Percentiles rank a stretch among this genome's conserved stretches.
Conservation (phyloP, 2,888 invertebrate species). For the Galeopsomyia nigrocyanea region DNA sequence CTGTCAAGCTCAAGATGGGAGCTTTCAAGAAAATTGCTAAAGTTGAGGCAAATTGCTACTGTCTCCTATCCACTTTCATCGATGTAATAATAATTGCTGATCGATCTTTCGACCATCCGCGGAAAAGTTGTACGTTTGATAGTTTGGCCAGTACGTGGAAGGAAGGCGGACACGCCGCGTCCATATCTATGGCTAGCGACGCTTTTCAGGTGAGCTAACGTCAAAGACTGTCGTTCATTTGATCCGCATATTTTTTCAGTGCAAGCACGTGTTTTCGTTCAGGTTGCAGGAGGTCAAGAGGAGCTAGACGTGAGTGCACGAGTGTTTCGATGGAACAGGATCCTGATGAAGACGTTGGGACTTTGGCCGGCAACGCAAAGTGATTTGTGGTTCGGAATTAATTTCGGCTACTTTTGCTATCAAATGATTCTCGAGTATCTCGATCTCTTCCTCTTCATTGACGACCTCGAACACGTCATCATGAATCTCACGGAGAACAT, state of each 20-base stretch:
- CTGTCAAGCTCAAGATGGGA: too few species aligned
- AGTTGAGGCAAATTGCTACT: constrained; percentile 8
- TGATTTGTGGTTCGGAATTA: constrained; percentile 52
- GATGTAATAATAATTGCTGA: constrained; percentile 3
- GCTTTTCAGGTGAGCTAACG: too few species aligned
- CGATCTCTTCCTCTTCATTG: constrained; percentile 55
- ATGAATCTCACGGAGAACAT: constrained; percentile 59
- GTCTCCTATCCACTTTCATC: background rate
- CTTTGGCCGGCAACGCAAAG: constrained; percentile 56
- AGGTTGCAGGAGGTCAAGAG: constrained; percentile 46
- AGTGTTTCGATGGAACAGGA: constrained; percentile 55
- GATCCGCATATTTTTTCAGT: background rate
- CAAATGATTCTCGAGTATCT: constrained; percentile 59
- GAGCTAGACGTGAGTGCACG: constrained; percentile 52
- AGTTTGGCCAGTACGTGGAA: too few species aligned
- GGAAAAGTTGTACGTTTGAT: background rate
- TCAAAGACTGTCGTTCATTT: background rate
- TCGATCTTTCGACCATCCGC: background rate
- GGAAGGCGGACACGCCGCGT: too few species aligned
- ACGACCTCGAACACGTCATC: constrained; percentile 57
- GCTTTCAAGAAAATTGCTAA: background rate
- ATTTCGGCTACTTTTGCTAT: constrained; percentile 56
- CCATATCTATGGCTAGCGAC: too few species aligned
- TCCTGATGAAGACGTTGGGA: constrained; percentile 54
- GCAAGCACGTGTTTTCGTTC: background rate